Percentiles rank a stretch among this genome's conserved stretches.
These are phyloP conservation scores for Oedothorax gibbosus DNA, from an alignment of 1,140 invertebrate genomes.

Conservation along the genomic window DNA sequence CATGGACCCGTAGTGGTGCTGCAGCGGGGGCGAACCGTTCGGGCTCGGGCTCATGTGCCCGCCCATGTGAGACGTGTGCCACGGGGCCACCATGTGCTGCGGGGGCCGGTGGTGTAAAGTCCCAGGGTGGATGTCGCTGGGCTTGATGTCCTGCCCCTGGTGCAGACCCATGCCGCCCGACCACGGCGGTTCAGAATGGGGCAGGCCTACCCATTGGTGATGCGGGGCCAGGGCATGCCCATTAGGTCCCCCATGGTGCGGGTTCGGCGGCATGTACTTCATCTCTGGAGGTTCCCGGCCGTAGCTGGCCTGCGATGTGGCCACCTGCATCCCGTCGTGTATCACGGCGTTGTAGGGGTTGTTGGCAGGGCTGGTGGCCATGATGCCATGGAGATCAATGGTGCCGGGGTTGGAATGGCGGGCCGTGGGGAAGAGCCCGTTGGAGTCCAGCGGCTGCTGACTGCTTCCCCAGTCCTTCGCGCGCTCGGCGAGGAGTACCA, in stretches of 20 bases:
- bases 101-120: conserved; percentile 71
- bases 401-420: conserved; percentile 23
- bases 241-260: conserved; percentile 80
- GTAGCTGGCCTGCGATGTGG: conserved; percentile 73
- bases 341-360: conserved; percentile 62
- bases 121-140: conserved; percentile 69
- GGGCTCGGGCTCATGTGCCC: conserved; percentile 60
- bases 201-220: conserved; percentile 76
- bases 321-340: conserved; percentile 64
- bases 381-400: conserved; percentile 62
- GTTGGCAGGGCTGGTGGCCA: conserved; percentile 64
- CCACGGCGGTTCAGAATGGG: conserved; percentile 81
- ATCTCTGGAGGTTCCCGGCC: conserved; percentile 82
- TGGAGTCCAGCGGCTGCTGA: too few relatives aligned
- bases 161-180: conserved; percentile 67
- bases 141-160: conserved; percentile 67
- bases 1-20: conserved; percentile 68
- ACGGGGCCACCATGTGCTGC: conserved; percentile 62
- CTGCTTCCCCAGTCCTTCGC: conserved; percentile 18
- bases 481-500: conserved; percentile 15
- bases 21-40: conserved; percentile 63
- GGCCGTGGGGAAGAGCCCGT: conserved; percentile 17
- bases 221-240: conserved; percentile 75
- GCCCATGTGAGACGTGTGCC: conserved; percentile 69
- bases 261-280: conserved; percentile 88